A percentile compares a stretch with the other conserved stretches of the same genome.
Conservation (phyloP, 2,113 vertebrate species). For the Ginglymostoma cirratum region DNA sequence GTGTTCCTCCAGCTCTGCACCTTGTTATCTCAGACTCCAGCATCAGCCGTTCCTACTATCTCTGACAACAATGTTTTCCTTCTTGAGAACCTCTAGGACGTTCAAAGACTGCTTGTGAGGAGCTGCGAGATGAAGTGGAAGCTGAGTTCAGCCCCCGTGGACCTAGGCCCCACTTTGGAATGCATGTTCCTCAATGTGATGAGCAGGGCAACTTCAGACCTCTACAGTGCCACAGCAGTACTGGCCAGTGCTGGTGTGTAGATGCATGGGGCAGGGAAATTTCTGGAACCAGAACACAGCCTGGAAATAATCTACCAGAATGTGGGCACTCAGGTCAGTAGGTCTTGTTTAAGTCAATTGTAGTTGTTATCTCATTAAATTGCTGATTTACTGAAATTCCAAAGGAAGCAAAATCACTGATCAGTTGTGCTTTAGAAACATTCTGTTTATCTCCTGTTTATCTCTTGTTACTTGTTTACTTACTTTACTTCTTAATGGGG, state of each 20-base stretch:
- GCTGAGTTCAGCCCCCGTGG: slow-evolving; percentile 41
- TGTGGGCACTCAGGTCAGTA: slow-evolving; percentile 62
- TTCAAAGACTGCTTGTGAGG: slow-evolving; percentile 56
- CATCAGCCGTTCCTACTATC: no score
- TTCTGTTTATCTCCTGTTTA: background rate
- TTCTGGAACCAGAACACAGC: slow-evolving; percentile 58
- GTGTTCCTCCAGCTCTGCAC: no score
- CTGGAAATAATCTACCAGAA: slow-evolving; percentile 47
- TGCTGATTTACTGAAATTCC: background rate
- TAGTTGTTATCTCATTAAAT: background rate
- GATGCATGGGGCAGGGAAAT: slow-evolving; percentile 60
- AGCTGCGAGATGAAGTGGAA: slow-evolving; percentile 54
- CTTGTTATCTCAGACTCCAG: no score
- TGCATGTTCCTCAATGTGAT: slow-evolving; percentile 68
- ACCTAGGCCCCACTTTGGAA: slow-evolving; percentile 41
- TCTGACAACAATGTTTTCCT: background rate
- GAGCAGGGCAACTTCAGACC: slow-evolving; percentile 62
- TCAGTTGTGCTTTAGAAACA: background rate
- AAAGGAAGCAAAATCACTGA: background rate
- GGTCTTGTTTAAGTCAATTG: background rate
- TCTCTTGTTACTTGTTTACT: background rate
- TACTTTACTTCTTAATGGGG: background rate
- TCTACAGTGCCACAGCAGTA: slow-evolving; percentile 70
- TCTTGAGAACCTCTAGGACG: background rate
- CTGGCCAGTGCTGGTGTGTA: slow-evolving; percentile 79